phyloP scores from a whole-genome alignment of 2,797 vertebrate genomes.

The Urosaurus nigricauda region DNA sequence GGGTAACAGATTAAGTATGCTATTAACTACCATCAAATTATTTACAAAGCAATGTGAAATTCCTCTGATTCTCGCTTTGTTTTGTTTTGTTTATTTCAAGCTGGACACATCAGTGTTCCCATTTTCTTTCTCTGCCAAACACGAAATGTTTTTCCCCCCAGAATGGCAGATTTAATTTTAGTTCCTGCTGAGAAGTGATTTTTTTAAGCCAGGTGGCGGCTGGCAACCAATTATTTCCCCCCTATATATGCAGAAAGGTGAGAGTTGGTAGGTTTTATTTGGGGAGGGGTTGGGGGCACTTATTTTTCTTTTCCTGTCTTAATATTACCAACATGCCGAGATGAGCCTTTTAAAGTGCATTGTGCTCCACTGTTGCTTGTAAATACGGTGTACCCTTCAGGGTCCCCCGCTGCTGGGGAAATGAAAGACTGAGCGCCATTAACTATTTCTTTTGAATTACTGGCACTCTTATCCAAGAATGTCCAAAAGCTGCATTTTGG shows the following conservation, averaged over 20 bases:
- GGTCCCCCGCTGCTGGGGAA: constrained; percentile 57
- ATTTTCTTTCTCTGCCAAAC: constrained; percentile 62
- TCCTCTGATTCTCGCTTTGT: constrained; percentile 52
- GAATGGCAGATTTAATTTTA: constrained; percentile 77
- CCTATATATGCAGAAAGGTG: constrained; percentile 49
- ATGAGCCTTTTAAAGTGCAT: constrained; percentile 57
- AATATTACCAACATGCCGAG: constrained; percentile 69
- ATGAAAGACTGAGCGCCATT: constrained; percentile 61
- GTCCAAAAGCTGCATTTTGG: constrained; percentile 11
- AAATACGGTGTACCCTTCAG: constrained; percentile 54
- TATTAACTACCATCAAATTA: constrained; percentile 35
- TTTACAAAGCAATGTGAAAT: constrained; percentile 39
- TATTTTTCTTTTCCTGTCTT: constrained; percentile 65
- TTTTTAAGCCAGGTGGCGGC: constrained; percentile 61
- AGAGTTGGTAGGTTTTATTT: constrained; percentile 56
- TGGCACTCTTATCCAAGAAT: constrained; percentile 52
- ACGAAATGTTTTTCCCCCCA: constrained; percentile 39
- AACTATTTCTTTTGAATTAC: constrained; percentile 62
- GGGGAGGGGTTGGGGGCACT: constrained; percentile 30
- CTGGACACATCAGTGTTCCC: constrained; percentile 54
- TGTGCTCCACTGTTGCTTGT: constrained; percentile 51
- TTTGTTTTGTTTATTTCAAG: constrained; percentile 42
- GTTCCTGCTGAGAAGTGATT: constrained; percentile 74
- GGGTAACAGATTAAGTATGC: constrained; percentile 35
- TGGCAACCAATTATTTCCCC: constrained; percentile 65